phyloP scores from a whole-genome alignment of 2,888 invertebrate species.

The Epistrophella euchroma region DNA sequence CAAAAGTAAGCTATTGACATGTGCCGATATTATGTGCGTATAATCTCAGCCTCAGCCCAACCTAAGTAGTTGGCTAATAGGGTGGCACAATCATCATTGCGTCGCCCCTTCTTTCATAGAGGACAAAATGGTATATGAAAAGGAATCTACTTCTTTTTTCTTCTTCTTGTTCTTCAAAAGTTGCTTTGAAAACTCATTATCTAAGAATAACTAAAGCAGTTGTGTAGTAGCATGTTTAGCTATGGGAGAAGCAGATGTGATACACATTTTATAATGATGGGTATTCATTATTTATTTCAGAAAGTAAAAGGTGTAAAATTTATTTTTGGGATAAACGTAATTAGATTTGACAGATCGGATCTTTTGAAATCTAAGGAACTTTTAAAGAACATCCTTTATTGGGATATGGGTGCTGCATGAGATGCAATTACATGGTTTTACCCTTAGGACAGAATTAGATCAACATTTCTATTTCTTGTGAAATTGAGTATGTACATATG shows the following conservation, averaged over 20 bases:
- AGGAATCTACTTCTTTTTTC: conserved; percentile 22
- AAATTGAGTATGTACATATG: neutral
- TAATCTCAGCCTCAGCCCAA: conserved; percentile 38
- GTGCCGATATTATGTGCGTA: conserved; percentile 67
- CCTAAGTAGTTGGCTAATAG: conserved; percentile 70
- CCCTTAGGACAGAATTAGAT: conserved; percentile 66
- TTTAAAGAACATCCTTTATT: conserved; percentile 42
- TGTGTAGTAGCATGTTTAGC: conserved; percentile 6
- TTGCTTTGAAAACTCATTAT: conserved; percentile 57
- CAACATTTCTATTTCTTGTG: conserved; percentile 17
- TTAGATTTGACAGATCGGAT: conserved; percentile 71
- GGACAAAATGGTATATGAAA: neutral
- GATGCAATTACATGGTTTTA: conserved; percentile 65
- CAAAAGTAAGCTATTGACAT: conserved; percentile 71
- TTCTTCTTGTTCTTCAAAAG: neutral
- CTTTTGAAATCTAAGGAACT: conserved; percentile 47
- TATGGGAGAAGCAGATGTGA: conserved; percentile 56
- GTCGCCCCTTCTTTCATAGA: conserved; percentile 30
- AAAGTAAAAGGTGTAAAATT: conserved; percentile 70
- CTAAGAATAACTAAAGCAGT: conserved; percentile 51
- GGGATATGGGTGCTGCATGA: conserved; percentile 18
- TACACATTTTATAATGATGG: conserved; percentile 35
- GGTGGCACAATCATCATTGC: conserved; percentile 55
- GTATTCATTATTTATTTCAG: conserved; percentile 34
- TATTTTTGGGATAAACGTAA: conserved; percentile 67